A percentile compares a stretch with the other conserved stretches of the same genome.
Conservation (phyloP, 2,888 invertebrate genomes). For the Ormyrus labotus region DNA sequence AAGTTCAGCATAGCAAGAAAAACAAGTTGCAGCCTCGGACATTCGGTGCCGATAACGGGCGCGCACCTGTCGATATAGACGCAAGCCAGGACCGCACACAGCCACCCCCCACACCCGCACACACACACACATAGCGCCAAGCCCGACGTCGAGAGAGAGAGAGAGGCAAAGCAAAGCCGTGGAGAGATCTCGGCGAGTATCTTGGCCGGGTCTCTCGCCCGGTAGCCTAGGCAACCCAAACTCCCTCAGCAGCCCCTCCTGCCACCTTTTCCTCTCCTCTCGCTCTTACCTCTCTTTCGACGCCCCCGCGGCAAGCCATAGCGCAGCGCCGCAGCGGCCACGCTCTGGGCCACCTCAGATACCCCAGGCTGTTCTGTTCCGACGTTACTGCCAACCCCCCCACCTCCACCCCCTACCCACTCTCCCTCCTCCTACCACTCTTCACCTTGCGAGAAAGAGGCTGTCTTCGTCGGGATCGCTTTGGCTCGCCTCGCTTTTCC, state of each 20-base stretch:
- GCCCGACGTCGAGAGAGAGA: conserved; percentile 42
- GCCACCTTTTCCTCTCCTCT: conserved; percentile 39
- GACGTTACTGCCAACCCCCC: conserved; percentile 36
- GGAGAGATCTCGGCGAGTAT: conserved; percentile 71
- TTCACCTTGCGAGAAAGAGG: too few species aligned
- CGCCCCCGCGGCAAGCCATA: conserved; percentile 59
- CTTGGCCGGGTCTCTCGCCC: conserved; percentile 74
- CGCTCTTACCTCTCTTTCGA: conserved; percentile 52
- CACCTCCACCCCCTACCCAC: conserved; percentile 54
- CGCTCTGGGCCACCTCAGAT: conserved; percentile 74
- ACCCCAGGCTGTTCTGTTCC: conserved; percentile 52
- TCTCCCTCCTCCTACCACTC: conserved; percentile 61
- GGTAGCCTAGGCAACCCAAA: conserved; percentile 75
- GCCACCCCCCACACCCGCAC: background rate
- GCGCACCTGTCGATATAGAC: conserved; percentile 48
- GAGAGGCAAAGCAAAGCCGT: conserved; percentile 54
- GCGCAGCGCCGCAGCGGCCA: conserved; percentile 72
- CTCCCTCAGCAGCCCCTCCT: conserved; percentile 41
- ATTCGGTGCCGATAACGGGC: conserved; percentile 12
- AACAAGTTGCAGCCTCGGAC: background rate
- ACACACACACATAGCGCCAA: conserved; percentile 49
- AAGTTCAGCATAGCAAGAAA: background rate
- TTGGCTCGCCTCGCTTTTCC: background rate
- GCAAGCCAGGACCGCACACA: background rate
- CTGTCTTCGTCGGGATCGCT: conserved; percentile 51